A percentile compares a stretch with the other conserved stretches of the same genome.
Evolutionary conservation across 1,140 invertebrate species (phyloP).

Genomic region (Solen grandis): DNA sequence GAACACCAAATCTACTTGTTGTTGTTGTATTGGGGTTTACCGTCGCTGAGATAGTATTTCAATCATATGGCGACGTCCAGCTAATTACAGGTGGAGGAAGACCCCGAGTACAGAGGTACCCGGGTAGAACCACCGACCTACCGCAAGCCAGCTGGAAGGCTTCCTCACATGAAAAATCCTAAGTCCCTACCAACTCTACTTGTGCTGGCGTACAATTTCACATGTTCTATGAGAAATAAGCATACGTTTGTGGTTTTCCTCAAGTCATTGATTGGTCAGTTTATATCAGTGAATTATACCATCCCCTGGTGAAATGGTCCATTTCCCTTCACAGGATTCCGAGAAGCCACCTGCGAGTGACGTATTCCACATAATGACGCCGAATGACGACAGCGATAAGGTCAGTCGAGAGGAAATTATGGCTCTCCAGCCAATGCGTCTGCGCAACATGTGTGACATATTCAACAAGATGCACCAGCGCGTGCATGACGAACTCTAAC

Average conservation of each 20-base stretch:
- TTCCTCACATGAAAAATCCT: no score
- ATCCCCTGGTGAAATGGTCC: not conserved
- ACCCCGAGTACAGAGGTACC: no score
- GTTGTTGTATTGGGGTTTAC: no score
- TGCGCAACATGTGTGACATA: slow-evolving; percentile 27
- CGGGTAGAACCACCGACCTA: no score
- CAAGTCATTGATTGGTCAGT: not conserved
- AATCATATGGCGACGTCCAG: no score
- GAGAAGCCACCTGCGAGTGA: slow-evolving; percentile 26
- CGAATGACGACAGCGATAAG: slow-evolving; percentile 15
- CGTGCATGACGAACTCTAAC: slow-evolving; percentile 38
- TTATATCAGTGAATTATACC: not conserved
- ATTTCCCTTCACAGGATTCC: slow-evolving; percentile 3
- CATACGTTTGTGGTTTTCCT: not conserved
- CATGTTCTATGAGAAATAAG: not conserved
- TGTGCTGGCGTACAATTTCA: not conserved
- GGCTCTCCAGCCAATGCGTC: slow-evolving; percentile 5
- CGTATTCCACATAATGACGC: slow-evolving; percentile 37
- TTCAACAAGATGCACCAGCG: slow-evolving; percentile 22
- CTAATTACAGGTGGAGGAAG: no score
- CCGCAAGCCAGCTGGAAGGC: no score
- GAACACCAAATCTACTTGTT: no score
- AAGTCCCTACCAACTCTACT: not conserved
- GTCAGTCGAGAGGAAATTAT: slow-evolving; percentile 35
- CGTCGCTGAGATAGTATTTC: no score